These are phyloP conservation scores for Microcebus murinus DNA, from an alignment of 2,113 vertebrate genomes.

Conservation along the genomic window DNA sequence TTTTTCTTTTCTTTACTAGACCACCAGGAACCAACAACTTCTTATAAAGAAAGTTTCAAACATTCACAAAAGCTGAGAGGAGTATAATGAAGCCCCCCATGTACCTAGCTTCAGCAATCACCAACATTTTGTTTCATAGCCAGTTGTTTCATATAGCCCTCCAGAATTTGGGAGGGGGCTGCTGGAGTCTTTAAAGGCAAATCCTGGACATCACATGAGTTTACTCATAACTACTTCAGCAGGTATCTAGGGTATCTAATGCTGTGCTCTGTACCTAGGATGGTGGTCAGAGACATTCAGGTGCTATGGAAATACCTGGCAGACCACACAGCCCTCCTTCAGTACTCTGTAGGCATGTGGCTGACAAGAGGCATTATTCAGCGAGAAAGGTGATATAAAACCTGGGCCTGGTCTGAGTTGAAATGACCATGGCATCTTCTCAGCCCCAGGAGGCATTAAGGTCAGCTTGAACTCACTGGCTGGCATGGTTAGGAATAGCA, in stretches of 20 bases:
- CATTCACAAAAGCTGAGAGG: not conserved
- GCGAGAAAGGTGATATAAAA: not conserved
- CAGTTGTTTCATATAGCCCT: not conserved
- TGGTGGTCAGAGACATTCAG: accelerated
- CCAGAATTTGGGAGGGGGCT: not conserved
- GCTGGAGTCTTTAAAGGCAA: not conserved
- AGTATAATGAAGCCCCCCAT: accelerated
- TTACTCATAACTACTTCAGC: not conserved
- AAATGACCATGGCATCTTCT: not conserved
- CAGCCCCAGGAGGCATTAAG: not conserved
- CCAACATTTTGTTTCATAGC: not conserved
- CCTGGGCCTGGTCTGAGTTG: not conserved
- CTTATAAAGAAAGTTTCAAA: not conserved
- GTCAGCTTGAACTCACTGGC: not conserved
- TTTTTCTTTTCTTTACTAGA: too few species aligned
- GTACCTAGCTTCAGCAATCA: not conserved
- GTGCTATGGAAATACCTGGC: too few species aligned
- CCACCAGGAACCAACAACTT: not conserved
- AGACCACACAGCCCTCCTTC: not conserved
- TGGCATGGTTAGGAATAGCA: not conserved
- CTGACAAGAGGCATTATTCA: not conserved
- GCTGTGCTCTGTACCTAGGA: not conserved
- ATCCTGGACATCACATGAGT: not conserved
- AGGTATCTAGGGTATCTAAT: not conserved
- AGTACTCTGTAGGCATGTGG: not conserved